These are phyloP conservation scores for Papilio demoleus DNA, from an alignment of 2,888 invertebrate species.

Conservation along the genomic window DNA sequence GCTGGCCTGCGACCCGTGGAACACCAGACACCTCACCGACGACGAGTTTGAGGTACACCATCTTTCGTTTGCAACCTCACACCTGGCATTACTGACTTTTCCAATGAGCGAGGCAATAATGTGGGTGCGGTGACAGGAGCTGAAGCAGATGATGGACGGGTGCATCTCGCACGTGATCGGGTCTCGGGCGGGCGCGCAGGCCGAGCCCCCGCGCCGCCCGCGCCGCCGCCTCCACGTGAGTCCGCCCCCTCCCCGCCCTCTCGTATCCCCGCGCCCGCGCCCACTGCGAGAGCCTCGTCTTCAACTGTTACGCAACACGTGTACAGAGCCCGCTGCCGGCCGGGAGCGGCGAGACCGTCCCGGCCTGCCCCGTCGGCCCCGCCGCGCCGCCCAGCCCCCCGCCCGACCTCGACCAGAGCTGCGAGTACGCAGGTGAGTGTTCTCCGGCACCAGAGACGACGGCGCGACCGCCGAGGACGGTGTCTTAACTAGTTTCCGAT, in stretches of 20 bases:
- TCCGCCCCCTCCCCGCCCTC: constrained; percentile 1
- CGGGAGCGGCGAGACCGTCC: constrained; percentile 49
- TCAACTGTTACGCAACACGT: background rate
- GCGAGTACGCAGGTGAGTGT: constrained; percentile 54
- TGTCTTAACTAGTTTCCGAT: too few relatives aligned
- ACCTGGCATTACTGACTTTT: too few relatives aligned
- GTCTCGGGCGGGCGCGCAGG: constrained; percentile 66
- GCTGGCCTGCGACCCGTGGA: constrained; percentile 92
- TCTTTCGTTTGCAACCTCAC: background rate
- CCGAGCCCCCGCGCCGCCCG: constrained; percentile 50
- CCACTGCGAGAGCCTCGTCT: background rate
- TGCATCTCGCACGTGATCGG: constrained; percentile 95
- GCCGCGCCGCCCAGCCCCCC: constrained; percentile 26
- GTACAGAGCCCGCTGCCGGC: constrained; percentile 60
- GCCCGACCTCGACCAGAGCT: constrained; percentile 73
- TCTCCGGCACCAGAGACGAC: background rate
- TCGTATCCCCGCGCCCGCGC: too few relatives aligned
- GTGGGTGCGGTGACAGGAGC: constrained; percentile 54
- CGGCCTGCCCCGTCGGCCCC: constrained; percentile 34
- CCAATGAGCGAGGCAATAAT: too few relatives aligned
- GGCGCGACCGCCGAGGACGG: background rate
- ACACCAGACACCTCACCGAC: constrained; percentile 90
- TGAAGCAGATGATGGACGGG: constrained; percentile 91
- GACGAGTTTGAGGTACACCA: constrained; percentile 88
- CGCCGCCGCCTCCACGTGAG: constrained; percentile 55